Percentiles rank a stretch among this genome's conserved stretches.
Conservation (phyloP, 2,888 invertebrate genomes). For the Trichogramma evanescens region DNA sequence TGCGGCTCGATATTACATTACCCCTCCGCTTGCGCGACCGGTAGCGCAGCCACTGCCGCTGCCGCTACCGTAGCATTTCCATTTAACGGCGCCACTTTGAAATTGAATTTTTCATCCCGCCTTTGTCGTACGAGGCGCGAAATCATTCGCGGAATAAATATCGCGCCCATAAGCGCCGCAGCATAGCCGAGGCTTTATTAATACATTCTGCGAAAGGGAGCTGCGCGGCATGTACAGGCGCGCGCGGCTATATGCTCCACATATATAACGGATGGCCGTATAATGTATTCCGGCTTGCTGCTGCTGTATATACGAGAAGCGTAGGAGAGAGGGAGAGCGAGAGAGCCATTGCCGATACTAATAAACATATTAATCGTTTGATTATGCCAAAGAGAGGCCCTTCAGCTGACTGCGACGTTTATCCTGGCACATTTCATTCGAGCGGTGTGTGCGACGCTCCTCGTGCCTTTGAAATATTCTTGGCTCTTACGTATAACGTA, state of each 20-base stretch:
- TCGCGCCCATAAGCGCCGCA: background rate
- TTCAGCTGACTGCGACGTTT: constrained; percentile 26
- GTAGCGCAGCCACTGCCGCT: too few species aligned
- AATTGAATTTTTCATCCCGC: constrained; percentile 14
- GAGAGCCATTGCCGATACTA: constrained; percentile 36
- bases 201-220: constrained; percentile 10
- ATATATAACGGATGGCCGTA: constrained; percentile 22
- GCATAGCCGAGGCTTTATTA: constrained; percentile 16
- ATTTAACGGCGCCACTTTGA: constrained; percentile 15
- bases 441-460: background rate
- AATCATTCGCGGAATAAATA: constrained; percentile 24
- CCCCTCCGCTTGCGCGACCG: background rate
- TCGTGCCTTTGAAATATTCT: constrained; percentile 13
- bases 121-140: constrained; percentile 20
- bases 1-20: constrained; percentile 6
- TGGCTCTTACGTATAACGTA: background rate
- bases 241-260: too few species aligned
- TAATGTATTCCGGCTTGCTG: constrained; percentile 31
- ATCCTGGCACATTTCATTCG: constrained; percentile 20
- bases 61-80: constrained; percentile 1
- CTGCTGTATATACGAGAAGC: too few species aligned
- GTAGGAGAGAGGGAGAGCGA: background rate
- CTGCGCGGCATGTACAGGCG: constrained; percentile 7
- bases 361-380: constrained; percentile 42
- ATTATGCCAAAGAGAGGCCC: constrained; percentile 37